Base-by-base conservation (phyloP, 2,888 invertebrate species). In the Diploptera punctata region DNA sequence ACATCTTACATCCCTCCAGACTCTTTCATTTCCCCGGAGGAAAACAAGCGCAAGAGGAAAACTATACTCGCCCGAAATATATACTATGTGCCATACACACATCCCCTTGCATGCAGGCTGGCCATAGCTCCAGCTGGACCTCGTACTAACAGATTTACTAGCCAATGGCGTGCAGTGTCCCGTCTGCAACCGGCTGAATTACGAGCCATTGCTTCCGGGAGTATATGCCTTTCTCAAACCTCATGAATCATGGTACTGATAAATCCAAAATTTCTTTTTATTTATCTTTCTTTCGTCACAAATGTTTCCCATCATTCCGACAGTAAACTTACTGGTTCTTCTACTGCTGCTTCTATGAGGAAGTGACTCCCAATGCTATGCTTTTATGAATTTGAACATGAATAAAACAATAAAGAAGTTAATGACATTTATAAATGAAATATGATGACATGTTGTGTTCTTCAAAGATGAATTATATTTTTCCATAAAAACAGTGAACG, bases 91-190 rank as follows among this genome's bases (percentile, higher is more conserved):
- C 54, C 54, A 21, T 13, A 24, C 26, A 54, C 54, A 2, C n/a
- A 18, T 18, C 54, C 57, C 57, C 31, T 57, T 47, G 44, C 65
- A 65, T 65, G 65, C 26, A 47, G 65, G 18, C n/a, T 44, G 18
- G 47, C 47, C 29, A 65, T 44, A 47, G 44, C 47, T 65, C 47
- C 26, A 21, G 3, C 1, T 21, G 18, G 21, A 13, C 61, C 33
- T 31, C 19, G 13, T 60, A 16, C 7, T 26, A 18, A n/a, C 47
- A 65, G 65, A 65, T 65, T 65, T 65, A 65, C 26, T 65, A 33
- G 26, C 44, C 65, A 65, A 65, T 65, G 44, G 65, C 65, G 65
- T 65, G 65, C 65, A 65, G 47, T 65, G 47, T 65, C 65, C 47
- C 57, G 31, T 57, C 26, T 29, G 18, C 19, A 44, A 26, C n/a